A percentile compares a stretch with the other conserved stretches of the same genome.
Evolutionary conservation across 2,888 invertebrate species (phyloP).

Genomic region (Oxystoma pomonae): DNA sequence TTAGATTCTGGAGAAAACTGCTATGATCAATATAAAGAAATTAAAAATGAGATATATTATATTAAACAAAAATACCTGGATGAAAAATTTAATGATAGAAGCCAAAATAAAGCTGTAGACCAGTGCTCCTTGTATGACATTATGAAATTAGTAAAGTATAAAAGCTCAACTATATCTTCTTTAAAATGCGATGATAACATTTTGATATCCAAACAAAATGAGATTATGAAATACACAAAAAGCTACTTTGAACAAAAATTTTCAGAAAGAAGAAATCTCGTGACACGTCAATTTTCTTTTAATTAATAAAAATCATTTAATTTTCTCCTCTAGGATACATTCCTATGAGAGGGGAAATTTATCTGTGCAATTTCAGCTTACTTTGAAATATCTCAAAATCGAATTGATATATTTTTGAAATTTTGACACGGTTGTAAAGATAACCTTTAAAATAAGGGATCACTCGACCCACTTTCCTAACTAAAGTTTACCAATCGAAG

Average conservation of each 20-base stretch:
- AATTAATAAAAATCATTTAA: too few relatives aligned
- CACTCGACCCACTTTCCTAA: too few relatives aligned
- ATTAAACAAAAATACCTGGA: background rate
- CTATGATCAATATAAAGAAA: background rate
- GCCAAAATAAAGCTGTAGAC: background rate
- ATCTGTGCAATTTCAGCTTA: too few relatives aligned
- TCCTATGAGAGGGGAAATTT: too few relatives aligned
- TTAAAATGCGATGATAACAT: background rate
- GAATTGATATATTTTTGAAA: too few relatives aligned
- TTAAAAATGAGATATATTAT: background rate
- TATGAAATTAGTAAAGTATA: background rate
- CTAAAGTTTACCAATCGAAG: too few relatives aligned
- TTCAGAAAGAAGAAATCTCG: too few relatives aligned
- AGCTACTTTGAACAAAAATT: background rate
- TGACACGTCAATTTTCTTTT: too few relatives aligned
- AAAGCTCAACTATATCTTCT: background rate
- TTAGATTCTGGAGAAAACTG: background rate
- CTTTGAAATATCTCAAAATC: too few relatives aligned
- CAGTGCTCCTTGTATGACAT: background rate
- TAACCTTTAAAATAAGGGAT: too few relatives aligned
- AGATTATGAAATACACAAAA: background rate
- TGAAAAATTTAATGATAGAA: background rate
- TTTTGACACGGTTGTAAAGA: too few relatives aligned
- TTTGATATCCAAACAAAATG: background rate
- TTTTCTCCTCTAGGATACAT: too few relatives aligned